Conservation (phyloP, 2,113 vertebrate genomes). For the Peromyscus maniculatus region DNA sequence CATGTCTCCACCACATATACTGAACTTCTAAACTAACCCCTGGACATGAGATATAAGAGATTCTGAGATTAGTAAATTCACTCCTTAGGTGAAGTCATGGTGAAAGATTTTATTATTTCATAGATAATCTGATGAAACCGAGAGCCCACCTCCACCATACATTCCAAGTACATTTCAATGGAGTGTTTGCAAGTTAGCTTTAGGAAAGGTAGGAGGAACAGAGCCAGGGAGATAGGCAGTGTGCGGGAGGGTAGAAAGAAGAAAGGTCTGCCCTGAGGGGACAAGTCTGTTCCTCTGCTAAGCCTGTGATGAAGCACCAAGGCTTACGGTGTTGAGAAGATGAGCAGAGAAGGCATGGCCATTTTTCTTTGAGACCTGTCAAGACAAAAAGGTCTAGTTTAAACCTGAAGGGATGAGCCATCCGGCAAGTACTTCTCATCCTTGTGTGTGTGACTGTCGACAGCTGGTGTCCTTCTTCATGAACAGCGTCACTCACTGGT, state of each 20-base stretch:
- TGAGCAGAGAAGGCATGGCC: background rate
- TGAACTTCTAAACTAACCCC: conserved; percentile 2
- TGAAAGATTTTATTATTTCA: conserved; percentile 20
- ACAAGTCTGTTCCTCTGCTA: background rate
- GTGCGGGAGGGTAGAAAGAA: background rate
- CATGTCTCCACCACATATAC: background rate
- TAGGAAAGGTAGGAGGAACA: background rate
- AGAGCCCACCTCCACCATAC: background rate
- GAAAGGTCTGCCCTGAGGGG: background rate
- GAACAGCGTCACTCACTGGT: background rate
- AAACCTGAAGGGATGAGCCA: background rate
- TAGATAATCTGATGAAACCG: background rate
- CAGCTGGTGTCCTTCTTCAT: conserved; percentile 19
- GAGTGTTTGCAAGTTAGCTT: background rate
- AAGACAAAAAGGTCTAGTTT: background rate
- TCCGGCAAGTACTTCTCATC: background rate
- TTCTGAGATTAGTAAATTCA: background rate
- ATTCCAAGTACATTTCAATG: background rate
- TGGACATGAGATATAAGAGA: background rate
- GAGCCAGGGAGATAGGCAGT: background rate
- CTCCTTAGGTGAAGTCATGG: background rate
- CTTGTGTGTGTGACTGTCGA: background rate
- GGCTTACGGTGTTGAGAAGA: background rate
- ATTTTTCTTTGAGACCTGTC: background rate
- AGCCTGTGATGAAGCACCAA: background rate